phyloP scores from a whole-genome alignment of 2,888 invertebrate genomes.

The Aquatica leii region DNA sequence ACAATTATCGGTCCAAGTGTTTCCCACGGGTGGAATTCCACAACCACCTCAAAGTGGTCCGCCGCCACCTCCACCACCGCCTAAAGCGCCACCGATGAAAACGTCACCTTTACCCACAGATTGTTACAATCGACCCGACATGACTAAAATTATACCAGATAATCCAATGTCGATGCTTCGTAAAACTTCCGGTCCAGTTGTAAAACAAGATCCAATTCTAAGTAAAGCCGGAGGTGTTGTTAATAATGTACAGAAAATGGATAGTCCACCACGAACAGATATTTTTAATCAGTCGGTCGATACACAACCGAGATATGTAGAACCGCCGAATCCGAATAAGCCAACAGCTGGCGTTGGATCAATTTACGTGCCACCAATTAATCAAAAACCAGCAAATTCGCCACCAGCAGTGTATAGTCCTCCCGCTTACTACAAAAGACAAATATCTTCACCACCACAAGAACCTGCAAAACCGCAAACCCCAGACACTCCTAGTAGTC shows the following conservation, averaged over 20 bases:
- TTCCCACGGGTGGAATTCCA: constrained; percentile 59
- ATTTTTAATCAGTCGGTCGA: constrained; percentile 13
- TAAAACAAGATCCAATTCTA: constrained; percentile 56
- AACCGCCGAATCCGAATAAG: constrained; percentile 38
- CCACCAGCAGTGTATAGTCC: not conserved
- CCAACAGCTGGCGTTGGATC: constrained; percentile 61
- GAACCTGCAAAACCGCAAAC: constrained; percentile 20
- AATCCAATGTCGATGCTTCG: constrained; percentile 75
- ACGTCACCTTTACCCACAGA: constrained; percentile 63
- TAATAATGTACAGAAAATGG: constrained; percentile 15
- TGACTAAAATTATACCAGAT: constrained; percentile 71
- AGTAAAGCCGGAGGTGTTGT: constrained; percentile 41
- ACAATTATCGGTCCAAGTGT: constrained; percentile 71
- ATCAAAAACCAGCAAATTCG: constrained; percentile 24
- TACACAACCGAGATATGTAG: constrained; percentile 17
- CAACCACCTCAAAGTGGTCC: constrained; percentile 41
- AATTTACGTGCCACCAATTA: constrained; percentile 64
- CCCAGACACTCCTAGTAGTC: constrained; percentile 49
- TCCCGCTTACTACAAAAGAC: constrained; percentile 28
- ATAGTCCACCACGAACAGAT: constrained; percentile 31
- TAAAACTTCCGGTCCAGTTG: constrained; percentile 67
- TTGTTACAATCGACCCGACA: constrained; percentile 72
- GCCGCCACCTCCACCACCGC: constrained; percentile 58
- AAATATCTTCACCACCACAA: constrained; percentile 16
- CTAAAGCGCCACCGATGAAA: constrained; percentile 65